These are phyloP conservation scores for Periparus ater DNA, from an alignment of 2,797 vertebrate genomes.

Conservation along the genomic window DNA sequence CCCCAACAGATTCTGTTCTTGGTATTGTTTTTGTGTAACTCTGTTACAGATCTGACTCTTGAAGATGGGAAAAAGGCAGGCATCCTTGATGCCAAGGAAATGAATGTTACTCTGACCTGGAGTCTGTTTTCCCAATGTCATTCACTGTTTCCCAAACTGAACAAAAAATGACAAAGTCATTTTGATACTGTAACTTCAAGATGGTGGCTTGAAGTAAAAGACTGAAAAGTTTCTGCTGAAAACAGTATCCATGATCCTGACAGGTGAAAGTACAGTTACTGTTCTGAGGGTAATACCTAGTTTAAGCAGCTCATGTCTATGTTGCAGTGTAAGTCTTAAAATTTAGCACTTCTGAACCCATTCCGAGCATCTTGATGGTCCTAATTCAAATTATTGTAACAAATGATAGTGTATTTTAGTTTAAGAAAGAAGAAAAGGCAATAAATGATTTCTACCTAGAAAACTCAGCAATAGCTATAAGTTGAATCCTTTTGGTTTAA, in stretches of 20 bases:
- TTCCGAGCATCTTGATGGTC: neutral
- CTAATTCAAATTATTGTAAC: neutral
- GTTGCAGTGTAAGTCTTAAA: neutral
- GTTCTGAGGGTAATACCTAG: neutral
- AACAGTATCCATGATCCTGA: neutral
- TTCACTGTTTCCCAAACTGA: neutral
- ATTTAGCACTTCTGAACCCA: neutral
- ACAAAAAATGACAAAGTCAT: neutral
- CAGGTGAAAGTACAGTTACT: neutral
- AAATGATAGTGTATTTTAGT: neutral
- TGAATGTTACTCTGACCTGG: neutral
- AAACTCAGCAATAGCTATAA: neutral
- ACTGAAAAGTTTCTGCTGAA: neutral
- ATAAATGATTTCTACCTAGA: neutral
- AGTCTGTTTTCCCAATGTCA: neutral
- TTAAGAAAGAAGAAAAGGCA: neutral
- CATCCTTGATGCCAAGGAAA: neutral
- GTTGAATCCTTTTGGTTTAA: neutral
- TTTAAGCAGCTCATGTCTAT: neutral
- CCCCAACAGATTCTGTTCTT: neutral
- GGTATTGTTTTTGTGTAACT: neutral
- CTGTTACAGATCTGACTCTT: neutral
- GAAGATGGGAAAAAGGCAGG: neutral
- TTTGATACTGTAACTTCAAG: neutral
- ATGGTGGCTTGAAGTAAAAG: neutral